Conservation (phyloP, 2,888 invertebrate species). For the Phasia obesa region DNA sequence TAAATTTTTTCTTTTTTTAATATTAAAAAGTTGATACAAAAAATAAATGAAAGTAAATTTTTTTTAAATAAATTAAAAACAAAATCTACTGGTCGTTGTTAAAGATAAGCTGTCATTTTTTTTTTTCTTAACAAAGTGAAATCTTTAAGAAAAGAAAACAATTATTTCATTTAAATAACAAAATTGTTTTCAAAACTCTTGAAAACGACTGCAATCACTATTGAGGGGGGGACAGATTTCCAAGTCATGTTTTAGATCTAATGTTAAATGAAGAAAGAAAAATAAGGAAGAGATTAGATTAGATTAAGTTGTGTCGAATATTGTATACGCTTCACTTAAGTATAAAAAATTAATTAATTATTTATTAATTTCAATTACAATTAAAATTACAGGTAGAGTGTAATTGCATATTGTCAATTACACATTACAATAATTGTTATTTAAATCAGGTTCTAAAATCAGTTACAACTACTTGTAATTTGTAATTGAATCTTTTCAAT, state of each 20-base stretch:
- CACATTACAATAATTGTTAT: no score
- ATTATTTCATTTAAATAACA: conserved; percentile 50
- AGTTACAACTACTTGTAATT: no score
- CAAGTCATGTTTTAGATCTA: conserved; percentile 63
- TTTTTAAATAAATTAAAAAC: conserved; percentile 16
- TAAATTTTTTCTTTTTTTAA: neutral
- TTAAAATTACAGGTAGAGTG: no score
- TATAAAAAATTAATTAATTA: no score
- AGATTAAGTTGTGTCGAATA: no score
- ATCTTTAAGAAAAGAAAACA: conserved; percentile 52
- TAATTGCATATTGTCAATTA: no score
- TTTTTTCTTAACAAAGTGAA: conserved; percentile 44
- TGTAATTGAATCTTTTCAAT: no score
- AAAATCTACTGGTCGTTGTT: conserved; percentile 24
- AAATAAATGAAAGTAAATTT: conserved; percentile 39
- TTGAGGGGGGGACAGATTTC: conserved; percentile 15
- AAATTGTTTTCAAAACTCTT: conserved; percentile 17
- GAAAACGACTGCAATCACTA: neutral
- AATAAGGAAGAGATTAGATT: neutral
- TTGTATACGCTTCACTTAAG: neutral
- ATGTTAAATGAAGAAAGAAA: conserved; percentile 44
- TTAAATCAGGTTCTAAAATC: no score
- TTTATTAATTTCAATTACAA: no score
- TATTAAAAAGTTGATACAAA: neutral
- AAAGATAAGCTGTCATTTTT: conserved; percentile 30